phyloP scores from a whole-genome alignment of 1,140 invertebrate species.

The Luehdorfia chinensis region DNA sequence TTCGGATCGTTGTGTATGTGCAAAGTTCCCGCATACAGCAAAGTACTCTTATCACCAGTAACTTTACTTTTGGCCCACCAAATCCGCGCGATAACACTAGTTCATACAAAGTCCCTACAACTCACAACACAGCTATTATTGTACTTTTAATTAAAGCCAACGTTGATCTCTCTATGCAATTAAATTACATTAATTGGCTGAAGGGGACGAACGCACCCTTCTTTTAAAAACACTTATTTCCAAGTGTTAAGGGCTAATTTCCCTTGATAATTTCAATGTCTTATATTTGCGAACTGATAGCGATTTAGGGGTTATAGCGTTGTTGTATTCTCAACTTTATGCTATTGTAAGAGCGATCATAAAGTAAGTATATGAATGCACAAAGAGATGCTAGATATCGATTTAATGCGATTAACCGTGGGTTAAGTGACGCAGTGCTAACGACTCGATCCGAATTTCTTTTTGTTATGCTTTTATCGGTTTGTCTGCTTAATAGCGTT shows the following conservation, averaged over 20 bases:
- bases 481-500: conserved; percentile 40
- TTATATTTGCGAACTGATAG: conserved; percentile 48
- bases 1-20: too few species aligned
- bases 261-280: too few species aligned
- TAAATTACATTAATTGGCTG: conserved; percentile 70
- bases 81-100: too few species aligned
- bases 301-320: conserved; percentile 17
- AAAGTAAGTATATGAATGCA: conserved; percentile 26
- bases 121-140: conserved; percentile 1
- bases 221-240: conserved; percentile 21
- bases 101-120: too few species aligned
- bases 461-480: conserved; percentile 37
- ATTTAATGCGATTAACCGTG: conserved; percentile 61
- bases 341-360: conserved; percentile 18
- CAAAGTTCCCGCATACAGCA: too few species aligned
- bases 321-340: conserved; percentile 28
- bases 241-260: conserved; percentile 31
- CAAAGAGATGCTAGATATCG: conserved; percentile 59
- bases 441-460: conserved; percentile 55
- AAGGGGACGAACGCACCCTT: conserved; percentile 31
- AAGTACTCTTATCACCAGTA: too few species aligned
- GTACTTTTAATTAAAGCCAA: conserved; percentile 26
- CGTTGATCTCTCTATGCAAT: conserved; percentile 64
- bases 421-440: conserved; percentile 60
- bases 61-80: too few species aligned